phyloP scores from a whole-genome alignment of 1,140 invertebrate species.

The Lepidostoma basale region DNA sequence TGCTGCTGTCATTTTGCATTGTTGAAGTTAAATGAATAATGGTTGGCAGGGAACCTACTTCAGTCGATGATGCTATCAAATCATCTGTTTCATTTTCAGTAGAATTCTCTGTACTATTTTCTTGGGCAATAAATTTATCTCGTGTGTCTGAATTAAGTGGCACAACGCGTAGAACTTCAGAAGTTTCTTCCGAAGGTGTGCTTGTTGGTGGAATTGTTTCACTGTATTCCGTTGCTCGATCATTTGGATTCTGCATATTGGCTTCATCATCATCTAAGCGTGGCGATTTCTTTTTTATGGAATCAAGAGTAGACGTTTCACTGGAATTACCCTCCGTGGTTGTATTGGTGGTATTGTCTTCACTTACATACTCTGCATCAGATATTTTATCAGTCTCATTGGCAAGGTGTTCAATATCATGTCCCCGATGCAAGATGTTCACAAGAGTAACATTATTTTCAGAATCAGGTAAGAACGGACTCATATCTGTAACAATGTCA shows the following conservation, averaged over 20 bases:
- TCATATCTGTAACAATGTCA: constrained; percentile 61
- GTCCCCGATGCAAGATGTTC: constrained; percentile 61
- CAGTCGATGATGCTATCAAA: constrained; percentile 41
- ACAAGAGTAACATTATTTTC: constrained; percentile 64
- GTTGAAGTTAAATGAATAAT: not conserved
- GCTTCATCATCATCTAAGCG: constrained; percentile 53
- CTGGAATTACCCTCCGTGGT: not conserved
- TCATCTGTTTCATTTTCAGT: constrained; percentile 39
- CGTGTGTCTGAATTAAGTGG: constrained; percentile 42
- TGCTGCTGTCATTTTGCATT: not conserved
- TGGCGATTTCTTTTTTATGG: constrained; percentile 37
- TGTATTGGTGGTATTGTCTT: not conserved
- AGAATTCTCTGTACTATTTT: not conserved
- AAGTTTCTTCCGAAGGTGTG: constrained; percentile 35
- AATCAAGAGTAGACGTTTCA: constrained; percentile 16
- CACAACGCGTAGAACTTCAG: constrained; percentile 36
- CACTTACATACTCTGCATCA: constrained; percentile 38
- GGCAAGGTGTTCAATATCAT: constrained; percentile 52
- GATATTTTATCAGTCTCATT: constrained; percentile 44
- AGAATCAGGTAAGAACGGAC: constrained; percentile 67
- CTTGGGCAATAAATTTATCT: constrained; percentile 32
- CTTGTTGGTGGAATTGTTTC: constrained; percentile 33
- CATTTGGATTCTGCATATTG: constrained; percentile 50
- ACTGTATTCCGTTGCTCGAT: constrained; percentile 33
- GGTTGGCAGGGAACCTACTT: constrained; percentile 24